Percentiles rank a stretch among this genome's conserved stretches.
Conservation (phyloP, 2,888 invertebrate genomes). For the Formica aserva region DNA sequence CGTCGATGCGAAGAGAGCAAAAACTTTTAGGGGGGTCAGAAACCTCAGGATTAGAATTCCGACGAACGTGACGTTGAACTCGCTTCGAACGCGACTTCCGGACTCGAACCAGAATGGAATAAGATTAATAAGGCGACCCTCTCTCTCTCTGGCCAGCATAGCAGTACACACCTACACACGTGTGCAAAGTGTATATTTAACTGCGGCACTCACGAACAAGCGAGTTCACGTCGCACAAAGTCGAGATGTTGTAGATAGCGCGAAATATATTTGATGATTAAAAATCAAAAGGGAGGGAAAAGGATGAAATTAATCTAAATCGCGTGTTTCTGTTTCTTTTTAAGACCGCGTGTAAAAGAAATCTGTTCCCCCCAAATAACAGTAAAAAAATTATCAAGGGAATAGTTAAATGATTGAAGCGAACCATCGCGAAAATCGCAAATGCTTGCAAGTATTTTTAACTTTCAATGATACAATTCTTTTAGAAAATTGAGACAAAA, state of each 20-base stretch:
- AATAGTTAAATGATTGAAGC: neutral
- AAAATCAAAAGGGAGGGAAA: neutral
- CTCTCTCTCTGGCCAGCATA: slow-evolving; percentile 34
- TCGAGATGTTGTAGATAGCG: slow-evolving; percentile 29
- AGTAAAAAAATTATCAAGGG: neutral
- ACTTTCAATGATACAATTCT: too few relatives aligned
- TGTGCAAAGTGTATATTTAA: slow-evolving; percentile 72
- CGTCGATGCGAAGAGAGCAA: neutral
- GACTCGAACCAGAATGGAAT: slow-evolving; percentile 75
- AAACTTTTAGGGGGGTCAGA: slow-evolving; percentile 9
- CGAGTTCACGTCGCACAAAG: slow-evolving; percentile 57
- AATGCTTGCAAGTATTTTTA: neutral
- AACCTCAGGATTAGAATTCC: slow-evolving; percentile 16
- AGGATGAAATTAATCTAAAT: neutral
- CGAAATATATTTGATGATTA: neutral
- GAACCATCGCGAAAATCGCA: neutral
- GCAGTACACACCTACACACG: slow-evolving; percentile 63
- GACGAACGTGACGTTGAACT: slow-evolving; percentile 60
- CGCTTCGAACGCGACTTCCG: slow-evolving; percentile 75
- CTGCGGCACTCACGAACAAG: slow-evolving; percentile 58
- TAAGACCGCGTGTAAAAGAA: neutral
- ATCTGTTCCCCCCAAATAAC: neutral
- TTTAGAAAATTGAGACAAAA: neutral
- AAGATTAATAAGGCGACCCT: slow-evolving; percentile 72
- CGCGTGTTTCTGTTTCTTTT: neutral